Conservation (phyloP, 37 sponge, comb jelly and placozoan genomes). For the Ephydatia muelleri region DNA sequence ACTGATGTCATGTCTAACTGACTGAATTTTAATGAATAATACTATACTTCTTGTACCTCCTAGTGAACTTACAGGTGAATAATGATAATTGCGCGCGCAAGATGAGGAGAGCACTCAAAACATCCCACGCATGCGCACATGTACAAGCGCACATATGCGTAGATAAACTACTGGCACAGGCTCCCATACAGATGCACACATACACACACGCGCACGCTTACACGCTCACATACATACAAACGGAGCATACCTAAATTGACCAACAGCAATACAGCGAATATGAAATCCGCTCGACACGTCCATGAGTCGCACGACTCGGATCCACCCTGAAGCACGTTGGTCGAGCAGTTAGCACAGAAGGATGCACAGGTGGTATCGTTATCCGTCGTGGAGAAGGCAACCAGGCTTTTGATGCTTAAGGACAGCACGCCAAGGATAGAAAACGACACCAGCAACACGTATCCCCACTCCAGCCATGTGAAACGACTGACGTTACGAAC, state of each 20-base stretch:
- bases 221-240: neutral
- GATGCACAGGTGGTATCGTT: neutral
- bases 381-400: neutral
- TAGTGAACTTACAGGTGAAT: too few relatives aligned
- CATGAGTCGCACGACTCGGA: slow-evolving; percentile 28
- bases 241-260: neutral
- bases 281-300: slow-evolving; percentile 47
- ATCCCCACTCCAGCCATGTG: slow-evolving; percentile 57
- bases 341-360: neutral
- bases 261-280: neutral
- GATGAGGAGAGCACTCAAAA: neutral
- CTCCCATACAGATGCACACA: too few relatives aligned
- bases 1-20: too few relatives aligned
- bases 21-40: too few relatives aligned
- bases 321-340: neutral
- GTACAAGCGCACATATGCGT: too few relatives aligned
- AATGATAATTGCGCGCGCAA: neutral
- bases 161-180: too few relatives aligned
- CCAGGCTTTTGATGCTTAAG: slow-evolving; percentile 39
- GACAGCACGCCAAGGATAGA: slow-evolving; percentile 34
- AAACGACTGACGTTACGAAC: slow-evolving; percentile 40
- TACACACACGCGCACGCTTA: too few relatives aligned
- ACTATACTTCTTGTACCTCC: too few relatives aligned
- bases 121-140: neutral
- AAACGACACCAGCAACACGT: slow-evolving; percentile 28